A percentile compares a stretch with the other conserved stretches of the same genome.
These are phyloP conservation scores for Ara ararauna DNA, from an alignment of 2,797 vertebrate species.

Conservation along the genomic window DNA sequence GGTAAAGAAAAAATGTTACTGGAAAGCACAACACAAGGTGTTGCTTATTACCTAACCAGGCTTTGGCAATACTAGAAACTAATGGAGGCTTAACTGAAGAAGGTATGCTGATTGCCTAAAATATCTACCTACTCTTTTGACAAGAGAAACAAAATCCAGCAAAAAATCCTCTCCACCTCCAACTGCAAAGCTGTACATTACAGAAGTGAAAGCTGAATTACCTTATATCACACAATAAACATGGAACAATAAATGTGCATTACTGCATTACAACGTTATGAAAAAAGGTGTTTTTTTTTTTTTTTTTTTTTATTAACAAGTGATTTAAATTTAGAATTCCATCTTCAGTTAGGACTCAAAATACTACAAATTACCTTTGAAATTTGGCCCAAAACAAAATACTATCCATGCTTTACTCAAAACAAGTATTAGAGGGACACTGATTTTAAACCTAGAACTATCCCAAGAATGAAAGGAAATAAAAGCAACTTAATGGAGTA, in stretches of 20 bases:
- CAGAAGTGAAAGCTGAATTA: not conserved
- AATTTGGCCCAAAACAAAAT: not conserved
- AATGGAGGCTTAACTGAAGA: not conserved
- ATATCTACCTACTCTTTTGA: not conserved
- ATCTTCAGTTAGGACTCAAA: not conserved
- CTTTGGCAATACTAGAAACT: not conserved
- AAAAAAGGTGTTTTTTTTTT: fast-evolving
- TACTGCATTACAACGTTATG: not conserved
- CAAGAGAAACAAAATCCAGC: not conserved
- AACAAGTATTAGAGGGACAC: not conserved
- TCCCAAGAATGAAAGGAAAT: not conserved
- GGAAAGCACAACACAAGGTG: not conserved
- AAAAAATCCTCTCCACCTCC: not conserved
- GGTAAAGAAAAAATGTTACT: not conserved
- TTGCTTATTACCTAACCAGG: not conserved
- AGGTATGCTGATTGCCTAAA: not conserved
- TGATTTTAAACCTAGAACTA: not conserved
- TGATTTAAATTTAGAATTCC: not conserved
- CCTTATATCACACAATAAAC: not conserved
- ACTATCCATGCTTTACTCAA: not conserved
- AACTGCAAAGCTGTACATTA: not conserved
- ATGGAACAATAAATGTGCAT: not conserved
- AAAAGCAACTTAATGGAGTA: not conserved
- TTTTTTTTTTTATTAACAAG: not conserved
- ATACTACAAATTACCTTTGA: not conserved